phyloP scores from a whole-genome alignment of 2,113 vertebrate species.

The Columbina picui region DNA sequence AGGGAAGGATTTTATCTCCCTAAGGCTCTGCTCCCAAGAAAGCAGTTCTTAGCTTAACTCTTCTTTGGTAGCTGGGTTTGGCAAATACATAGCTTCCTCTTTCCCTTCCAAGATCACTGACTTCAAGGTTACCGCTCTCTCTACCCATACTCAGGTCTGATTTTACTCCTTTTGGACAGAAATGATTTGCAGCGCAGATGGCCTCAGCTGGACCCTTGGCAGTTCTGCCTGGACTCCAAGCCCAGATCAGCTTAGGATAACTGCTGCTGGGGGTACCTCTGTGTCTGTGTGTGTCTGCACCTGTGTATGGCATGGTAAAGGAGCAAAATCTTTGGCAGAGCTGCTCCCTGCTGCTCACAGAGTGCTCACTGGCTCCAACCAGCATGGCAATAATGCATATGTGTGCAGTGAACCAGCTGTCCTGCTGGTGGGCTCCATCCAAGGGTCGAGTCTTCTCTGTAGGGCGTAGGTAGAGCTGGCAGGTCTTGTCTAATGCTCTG shows the following conservation, averaged over 20 bases:
- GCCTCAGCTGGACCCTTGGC: slow-evolving; percentile 43
- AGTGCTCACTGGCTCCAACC: background rate
- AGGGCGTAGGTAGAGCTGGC: background rate
- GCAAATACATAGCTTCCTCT: background rate
- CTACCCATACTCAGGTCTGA: background rate
- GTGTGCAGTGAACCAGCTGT: background rate
- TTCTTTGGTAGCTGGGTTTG: background rate
- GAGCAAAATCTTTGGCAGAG: background rate
- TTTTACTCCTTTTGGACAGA: background rate
- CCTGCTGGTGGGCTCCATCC: background rate
- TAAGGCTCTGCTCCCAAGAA: background rate
- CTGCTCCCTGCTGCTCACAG: background rate
- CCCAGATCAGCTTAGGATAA: background rate
- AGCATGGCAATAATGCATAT: background rate
- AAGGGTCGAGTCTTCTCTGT: background rate
- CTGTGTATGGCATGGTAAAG: background rate
- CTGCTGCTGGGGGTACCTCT: background rate
- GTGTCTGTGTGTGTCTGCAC: background rate
- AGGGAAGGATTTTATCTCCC: background rate
- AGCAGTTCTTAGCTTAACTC: background rate
- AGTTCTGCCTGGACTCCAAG: background rate
- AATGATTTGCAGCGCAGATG: slow-evolving; percentile 36
- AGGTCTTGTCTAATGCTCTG: background rate
- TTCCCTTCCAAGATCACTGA: background rate
- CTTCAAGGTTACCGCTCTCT: slow-evolving; percentile 44